Conservation (phyloP, 2,113 vertebrate species). For the Bos javanicus region DNA sequence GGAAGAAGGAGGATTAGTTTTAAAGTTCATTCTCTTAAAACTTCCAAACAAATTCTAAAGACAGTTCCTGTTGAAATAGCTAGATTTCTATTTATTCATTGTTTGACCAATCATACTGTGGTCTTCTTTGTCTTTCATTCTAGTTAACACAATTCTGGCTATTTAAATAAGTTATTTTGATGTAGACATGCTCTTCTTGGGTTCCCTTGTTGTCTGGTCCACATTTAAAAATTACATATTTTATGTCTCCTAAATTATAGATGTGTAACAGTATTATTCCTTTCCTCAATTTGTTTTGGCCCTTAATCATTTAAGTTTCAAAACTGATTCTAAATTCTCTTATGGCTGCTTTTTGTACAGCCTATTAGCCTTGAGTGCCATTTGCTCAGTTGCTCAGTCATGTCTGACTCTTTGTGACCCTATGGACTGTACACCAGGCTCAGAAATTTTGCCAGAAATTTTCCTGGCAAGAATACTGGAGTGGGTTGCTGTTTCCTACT, state of each 20-base stretch:
- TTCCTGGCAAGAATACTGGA: neutral
- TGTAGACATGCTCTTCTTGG: neutral
- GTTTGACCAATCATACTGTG: neutral
- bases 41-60: neutral
- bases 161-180: neutral
- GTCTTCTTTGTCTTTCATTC: neutral
- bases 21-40: slow-evolving; percentile 6
- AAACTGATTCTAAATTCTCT: neutral
- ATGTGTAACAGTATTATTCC: neutral
- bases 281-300: neutral
- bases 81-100: neutral
- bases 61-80: neutral
- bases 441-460: neutral
- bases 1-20: neutral
- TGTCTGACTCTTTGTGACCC: neutral
- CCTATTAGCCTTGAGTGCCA: neutral
- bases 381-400: neutral
- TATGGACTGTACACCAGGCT: neutral
- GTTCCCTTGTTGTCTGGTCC: neutral
- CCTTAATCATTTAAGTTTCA: neutral
- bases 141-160: neutral
- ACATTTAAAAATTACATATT: neutral
- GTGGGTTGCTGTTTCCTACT: neutral
- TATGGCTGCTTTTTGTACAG: neutral
- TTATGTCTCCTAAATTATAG: neutral